phyloP scores from a whole-genome alignment of 2,888 invertebrate genomes.

The Platerodrilus igneus region DNA sequence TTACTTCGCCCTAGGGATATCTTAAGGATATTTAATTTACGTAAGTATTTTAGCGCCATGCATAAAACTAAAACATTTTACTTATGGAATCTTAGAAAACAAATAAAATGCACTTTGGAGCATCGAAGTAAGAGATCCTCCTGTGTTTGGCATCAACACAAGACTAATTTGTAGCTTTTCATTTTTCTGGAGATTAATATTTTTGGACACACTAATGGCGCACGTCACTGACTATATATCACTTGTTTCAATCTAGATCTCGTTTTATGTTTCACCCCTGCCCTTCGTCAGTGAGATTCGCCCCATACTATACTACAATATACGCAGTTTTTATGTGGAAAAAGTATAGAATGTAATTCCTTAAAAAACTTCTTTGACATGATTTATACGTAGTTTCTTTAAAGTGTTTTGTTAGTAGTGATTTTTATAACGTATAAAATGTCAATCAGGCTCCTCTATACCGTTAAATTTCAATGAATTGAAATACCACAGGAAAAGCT shows the following conservation, averaged over 20 bases:
- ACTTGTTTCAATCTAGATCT: constrained; percentile 51
- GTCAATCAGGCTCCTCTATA: constrained; percentile 41
- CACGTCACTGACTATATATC: constrained; percentile 52
- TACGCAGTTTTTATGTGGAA: constrained; percentile 38
- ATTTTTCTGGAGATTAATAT: constrained; percentile 51
- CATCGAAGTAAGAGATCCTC: too few species aligned
- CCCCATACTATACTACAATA: constrained; percentile 29
- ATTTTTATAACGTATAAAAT: constrained; percentile 46
- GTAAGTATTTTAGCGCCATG: too few species aligned
- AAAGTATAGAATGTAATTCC: constrained; percentile 38
- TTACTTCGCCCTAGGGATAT: too few species aligned
- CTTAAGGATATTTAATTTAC: too few species aligned
- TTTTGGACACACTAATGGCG: constrained; percentile 52
- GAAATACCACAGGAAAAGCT: too few species aligned
- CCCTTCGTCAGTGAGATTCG: constrained; percentile 26
- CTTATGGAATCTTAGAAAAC: too few species aligned
- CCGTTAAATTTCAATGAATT: constrained; percentile 33
- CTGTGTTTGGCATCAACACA: too few species aligned
- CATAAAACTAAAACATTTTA: too few species aligned
- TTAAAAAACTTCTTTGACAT: constrained; percentile 39
- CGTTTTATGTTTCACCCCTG: constrained; percentile 49
- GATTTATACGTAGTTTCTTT: constrained; percentile 44
- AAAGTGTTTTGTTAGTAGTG: constrained; percentile 46
- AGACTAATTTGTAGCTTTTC: constrained; percentile 41
- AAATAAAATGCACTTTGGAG: too few species aligned